These are phyloP conservation scores for Uria aalge DNA, from an alignment of 2,113 vertebrate species.

Conservation along the genomic window DNA sequence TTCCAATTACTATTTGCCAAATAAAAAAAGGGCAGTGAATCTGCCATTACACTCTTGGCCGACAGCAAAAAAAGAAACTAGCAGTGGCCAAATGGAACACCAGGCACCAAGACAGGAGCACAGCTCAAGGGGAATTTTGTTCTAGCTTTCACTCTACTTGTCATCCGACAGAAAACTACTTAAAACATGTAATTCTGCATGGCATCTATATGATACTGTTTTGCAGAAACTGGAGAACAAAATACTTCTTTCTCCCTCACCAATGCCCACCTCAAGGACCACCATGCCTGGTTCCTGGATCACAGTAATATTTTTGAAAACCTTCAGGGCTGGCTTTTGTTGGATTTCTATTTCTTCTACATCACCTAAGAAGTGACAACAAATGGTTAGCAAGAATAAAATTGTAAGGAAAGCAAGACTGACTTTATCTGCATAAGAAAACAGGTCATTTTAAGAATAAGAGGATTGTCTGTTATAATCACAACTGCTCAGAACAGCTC, in stretches of 20 bases:
- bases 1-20: background rate
- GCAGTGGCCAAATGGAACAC: background rate
- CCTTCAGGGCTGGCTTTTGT: slow-evolving; percentile 88
- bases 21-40: background rate
- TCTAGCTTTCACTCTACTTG: background rate
- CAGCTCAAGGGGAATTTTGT: background rate
- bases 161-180: background rate
- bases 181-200: background rate
- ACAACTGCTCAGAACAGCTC: background rate
- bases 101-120: background rate
- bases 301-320: slow-evolving; percentile 92
- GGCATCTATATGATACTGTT: background rate
- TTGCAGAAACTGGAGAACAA: background rate
- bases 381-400: background rate
- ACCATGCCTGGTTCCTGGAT: slow-evolving; percentile 92
- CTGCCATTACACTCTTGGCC: background rate
- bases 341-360: slow-evolving; percentile 93
- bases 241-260: background rate
- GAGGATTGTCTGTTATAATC: background rate
- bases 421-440: background rate
- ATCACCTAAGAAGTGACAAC: slow-evolving; percentile 78
- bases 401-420: background rate
- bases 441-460: background rate
- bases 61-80: background rate
- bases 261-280: slow-evolving; percentile 85